phyloP scores from a whole-genome alignment of 2,888 invertebrate genomes.

The Scaptomyza cyrtandrae region DNA sequence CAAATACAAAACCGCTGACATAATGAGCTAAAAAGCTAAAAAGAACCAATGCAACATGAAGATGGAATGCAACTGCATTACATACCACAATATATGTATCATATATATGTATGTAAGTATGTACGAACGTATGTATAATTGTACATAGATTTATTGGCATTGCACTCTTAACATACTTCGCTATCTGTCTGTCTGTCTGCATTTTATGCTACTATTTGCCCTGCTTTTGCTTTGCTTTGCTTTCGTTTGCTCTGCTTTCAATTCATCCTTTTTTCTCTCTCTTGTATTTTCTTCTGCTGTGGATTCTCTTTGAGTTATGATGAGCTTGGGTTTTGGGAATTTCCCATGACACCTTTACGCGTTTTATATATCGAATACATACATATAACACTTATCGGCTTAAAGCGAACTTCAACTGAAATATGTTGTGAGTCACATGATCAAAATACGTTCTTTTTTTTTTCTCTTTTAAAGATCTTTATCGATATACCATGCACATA shows the following conservation, averaged over 20 bases:
- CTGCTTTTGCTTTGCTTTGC: constrained; percentile 4
- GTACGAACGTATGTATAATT: background rate
- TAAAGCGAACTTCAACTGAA: background rate
- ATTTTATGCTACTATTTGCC: constrained; percentile 1
- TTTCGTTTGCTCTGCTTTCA: constrained; percentile 9
- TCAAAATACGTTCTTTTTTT: background rate
- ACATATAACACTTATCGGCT: too few relatives aligned
- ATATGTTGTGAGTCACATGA: background rate
- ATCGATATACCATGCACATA: background rate
- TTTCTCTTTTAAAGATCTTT: background rate
- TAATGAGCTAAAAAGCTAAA: constrained; percentile 53
- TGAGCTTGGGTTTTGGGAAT: background rate
- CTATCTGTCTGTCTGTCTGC: background rate
- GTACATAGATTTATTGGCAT: constrained; percentile 28
- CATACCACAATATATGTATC: constrained; percentile 2
- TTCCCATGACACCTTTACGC: background rate
- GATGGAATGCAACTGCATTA: constrained; percentile 14
- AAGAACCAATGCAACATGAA: constrained; percentile 23
- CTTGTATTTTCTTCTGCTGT: background rate
- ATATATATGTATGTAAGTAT: background rate
- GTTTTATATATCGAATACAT: too few relatives aligned
- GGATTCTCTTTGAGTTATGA: background rate
- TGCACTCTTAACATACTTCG: constrained; percentile 34
- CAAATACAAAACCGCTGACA: constrained; percentile 26
- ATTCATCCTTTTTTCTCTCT: background rate